Evolutionary conservation across 2,888 invertebrate species (phyloP).

Genomic region (Geophilus truncorum): DNA sequence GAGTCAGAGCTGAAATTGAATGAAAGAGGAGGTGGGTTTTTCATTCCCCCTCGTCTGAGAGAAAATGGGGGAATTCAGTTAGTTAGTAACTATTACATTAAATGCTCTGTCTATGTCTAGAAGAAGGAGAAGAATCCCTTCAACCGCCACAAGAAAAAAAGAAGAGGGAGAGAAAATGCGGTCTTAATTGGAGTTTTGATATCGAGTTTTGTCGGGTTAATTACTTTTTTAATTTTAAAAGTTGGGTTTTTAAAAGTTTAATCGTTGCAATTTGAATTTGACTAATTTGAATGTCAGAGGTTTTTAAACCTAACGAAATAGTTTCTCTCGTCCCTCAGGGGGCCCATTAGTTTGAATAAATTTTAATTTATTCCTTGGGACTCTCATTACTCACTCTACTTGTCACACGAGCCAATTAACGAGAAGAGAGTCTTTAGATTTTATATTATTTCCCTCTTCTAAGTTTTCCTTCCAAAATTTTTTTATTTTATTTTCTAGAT

Average conservation of each 20-base stretch:
- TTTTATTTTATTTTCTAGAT: neutral
- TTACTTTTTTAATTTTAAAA: neutral
- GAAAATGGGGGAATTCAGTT: slow-evolving; percentile 14
- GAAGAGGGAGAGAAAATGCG: neutral
- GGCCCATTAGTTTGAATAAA: slow-evolving; percentile 21
- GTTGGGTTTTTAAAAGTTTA: slow-evolving; percentile 14
- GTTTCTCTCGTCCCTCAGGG: slow-evolving; percentile 14
- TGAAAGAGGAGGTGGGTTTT: slow-evolving; percentile 6
- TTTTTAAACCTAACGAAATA: slow-evolving; percentile 26
- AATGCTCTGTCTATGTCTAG: neutral
- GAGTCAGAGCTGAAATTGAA: slow-evolving; percentile 27
- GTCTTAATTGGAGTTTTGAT: neutral
- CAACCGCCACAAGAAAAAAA: neutral
- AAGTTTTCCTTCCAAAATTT: neutral
- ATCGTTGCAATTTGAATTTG: slow-evolving; percentile 12
- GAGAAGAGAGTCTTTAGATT: slow-evolving; percentile 12
- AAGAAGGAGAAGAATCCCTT: neutral
- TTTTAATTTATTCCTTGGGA: slow-evolving; percentile 25
- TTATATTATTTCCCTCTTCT: neutral
- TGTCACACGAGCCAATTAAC: slow-evolving; percentile 17
- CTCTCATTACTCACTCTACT: slow-evolving; percentile 6
- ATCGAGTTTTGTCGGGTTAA: slow-evolving; percentile 1
- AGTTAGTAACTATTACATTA: slow-evolving; percentile 16
- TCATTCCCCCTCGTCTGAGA: neutral
- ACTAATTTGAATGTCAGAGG: slow-evolving; percentile 21